Evolutionary conservation across 2,797 vertebrate species (phyloP).

Genomic region (Paramormyrops hopkinsi): DNA sequence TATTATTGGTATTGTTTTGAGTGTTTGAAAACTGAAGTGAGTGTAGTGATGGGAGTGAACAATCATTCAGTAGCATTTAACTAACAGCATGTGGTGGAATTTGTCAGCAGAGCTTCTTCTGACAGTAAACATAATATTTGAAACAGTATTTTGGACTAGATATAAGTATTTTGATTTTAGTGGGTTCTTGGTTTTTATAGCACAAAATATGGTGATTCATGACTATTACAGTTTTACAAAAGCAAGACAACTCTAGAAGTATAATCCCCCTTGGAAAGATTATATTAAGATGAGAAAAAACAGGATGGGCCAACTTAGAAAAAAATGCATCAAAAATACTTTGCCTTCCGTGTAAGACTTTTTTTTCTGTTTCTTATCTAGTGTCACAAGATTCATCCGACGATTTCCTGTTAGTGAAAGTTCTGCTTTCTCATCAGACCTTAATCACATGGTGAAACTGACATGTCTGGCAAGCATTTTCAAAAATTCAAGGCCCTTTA

Average conservation of each 20-base stretch:
- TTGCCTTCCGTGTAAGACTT: not conserved
- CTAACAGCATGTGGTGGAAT: not conserved
- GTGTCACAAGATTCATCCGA: not conserved
- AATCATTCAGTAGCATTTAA: not conserved
- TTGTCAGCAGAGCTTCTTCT: not conserved
- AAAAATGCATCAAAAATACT: not conserved
- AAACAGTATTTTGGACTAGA: not conserved
- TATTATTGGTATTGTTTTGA: not conserved
- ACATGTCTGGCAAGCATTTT: not conserved
- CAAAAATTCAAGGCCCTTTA: not conserved
- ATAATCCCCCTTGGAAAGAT: not conserved
- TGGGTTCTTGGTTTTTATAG: not conserved
- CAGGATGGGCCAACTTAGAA: not conserved
- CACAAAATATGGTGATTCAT: not conserved
- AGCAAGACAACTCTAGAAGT: not conserved
- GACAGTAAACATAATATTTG: not conserved
- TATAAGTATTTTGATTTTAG: not conserved
- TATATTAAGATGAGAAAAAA: not conserved
- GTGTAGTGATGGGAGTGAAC: not conserved
- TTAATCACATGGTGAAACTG: not conserved
- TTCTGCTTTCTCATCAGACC: conserved; percentile 13
- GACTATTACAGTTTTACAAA: not conserved
- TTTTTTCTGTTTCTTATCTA: not conserved
- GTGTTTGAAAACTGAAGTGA: not conserved
- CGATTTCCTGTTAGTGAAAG: conserved; percentile 9